A percentile compares a stretch with the other conserved stretches of the same genome.
Evolutionary conservation across 1,140 invertebrate species (phyloP).

Genomic region (Aphelinus certus): DNA sequence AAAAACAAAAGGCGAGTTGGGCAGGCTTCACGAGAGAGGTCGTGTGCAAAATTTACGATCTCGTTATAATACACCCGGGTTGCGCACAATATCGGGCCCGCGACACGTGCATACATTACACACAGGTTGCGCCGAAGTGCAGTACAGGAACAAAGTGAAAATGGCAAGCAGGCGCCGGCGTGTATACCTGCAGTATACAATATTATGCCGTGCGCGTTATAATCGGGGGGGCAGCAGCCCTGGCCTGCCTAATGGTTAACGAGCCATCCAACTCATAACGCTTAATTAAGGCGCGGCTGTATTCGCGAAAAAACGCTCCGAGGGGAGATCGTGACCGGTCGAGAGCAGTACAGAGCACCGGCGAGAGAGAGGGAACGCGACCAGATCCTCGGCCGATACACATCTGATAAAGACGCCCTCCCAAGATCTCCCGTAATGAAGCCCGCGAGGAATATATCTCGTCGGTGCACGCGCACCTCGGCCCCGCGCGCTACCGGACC

Average conservation of each 20-base stretch:
- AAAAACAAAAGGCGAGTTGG: background rate
- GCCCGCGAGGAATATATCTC: conserved; percentile 13
- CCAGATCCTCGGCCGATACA: conserved; percentile 62
- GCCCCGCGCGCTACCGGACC: too few species aligned
- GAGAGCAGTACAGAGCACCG: conserved; percentile 1
- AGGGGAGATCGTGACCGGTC: conserved; percentile 62
- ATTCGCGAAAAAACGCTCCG: conserved; percentile 45
- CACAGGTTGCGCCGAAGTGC: background rate
- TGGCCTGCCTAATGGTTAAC: conserved; percentile 50
- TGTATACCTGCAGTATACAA: too few species aligned
- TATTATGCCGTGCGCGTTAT: conserved; percentile 10
- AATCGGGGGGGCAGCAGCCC: conserved; percentile 10
- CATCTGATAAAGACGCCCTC: conserved; percentile 64
- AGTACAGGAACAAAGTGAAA: conserved; percentile 4
- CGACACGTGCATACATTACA: conserved; percentile 19
- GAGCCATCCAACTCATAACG: conserved; percentile 65
- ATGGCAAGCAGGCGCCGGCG: background rate
- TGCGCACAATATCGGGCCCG: background rate
- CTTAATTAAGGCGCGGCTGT: conserved; percentile 64
- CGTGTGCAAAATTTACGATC: conserved; percentile 9
- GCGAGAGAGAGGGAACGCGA: conserved; percentile 45
- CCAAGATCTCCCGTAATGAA: conserved; percentile 55
- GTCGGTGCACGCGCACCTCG: background rate
- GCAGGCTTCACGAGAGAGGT: too few species aligned
- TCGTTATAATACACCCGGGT: background rate